Evolutionary conservation across 2,797 vertebrate genomes (phyloP).

Genomic region (Telmatherina bonti): DNA sequence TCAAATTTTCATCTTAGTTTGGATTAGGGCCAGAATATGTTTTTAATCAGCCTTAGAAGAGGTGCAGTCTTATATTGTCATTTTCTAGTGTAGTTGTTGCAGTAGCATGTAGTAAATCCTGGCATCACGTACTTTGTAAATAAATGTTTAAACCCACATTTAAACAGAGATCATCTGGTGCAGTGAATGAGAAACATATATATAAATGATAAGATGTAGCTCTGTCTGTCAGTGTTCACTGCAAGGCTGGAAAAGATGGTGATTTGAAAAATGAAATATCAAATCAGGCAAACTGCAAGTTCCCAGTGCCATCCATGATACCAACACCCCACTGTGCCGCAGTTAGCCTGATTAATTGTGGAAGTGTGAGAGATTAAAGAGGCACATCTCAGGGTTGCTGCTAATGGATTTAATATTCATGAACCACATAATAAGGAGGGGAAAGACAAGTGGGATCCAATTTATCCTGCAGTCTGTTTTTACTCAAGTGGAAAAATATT

Average conservation of each 20-base stretch:
- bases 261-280: conserved; percentile 52
- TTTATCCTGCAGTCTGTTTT: conserved; percentile 58
- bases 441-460: conserved; percentile 71
- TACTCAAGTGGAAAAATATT: conserved; percentile 47
- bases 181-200: not conserved
- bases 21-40: not conserved
- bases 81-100: not conserved
- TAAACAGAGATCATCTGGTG: conserved; percentile 6
- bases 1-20: not conserved
- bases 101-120: not conserved
- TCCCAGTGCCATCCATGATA: conserved; percentile 19
- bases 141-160: not conserved
- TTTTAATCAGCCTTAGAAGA: not conserved
- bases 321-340: conserved; percentile 70
- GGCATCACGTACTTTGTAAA: not conserved
- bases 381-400: conserved; percentile 62
- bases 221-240: not conserved
- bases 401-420: conserved; percentile 81
- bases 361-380: conserved; percentile 80
- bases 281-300: conserved; percentile 59
- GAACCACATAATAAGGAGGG: conserved; percentile 61
- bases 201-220: not conserved
- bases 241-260: conserved; percentile 4
- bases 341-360: conserved; percentile 80
- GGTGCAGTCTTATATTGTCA: not conserved